Base-by-base conservation (phyloP, 92 coral and sea anemone genomes). In the Diadumene lineata region DNA sequence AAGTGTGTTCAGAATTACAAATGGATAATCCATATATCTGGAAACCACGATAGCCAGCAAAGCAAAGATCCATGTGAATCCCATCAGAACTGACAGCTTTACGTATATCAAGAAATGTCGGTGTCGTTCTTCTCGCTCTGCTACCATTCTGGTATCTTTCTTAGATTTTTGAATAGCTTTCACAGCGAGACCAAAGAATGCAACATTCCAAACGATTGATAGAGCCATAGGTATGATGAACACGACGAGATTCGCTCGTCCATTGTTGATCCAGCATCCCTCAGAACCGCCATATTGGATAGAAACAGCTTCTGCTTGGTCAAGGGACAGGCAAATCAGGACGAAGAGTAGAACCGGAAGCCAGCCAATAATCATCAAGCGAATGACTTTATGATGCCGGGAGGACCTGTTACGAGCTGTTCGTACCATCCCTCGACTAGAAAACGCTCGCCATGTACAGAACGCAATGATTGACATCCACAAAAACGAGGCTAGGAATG, bases 401-500 rank as follows among this genome's bases (percentile, higher is more conserved):
- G 61, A 56, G 24, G 11, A 66, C 50, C 64, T 77, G 33, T 61
- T 66, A 0, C 15, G 13, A 61, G 34, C 29, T 17, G 65, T 27
- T 18, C 56, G 69, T 56, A 60, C 43, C 32, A 48, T 50, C 25
- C 64, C 48, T 38, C 64, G 27, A 34, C 70, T 26, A 1, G 92
- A 85, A 30, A 90, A 87, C 24, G 80, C 77, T 60, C 46, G 33
- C 86, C 92, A 90, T 4, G 90, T 90, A 67, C 75, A 78, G 50
- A 87, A 79, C 21, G 92, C 92, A 19, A 90, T 87, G 22, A 87
- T 51, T 11, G 89, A 76, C 90, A 87, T 84, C 87, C 92, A 83
- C 7, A 64, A 77, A 72, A 90, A 84, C 24, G 87, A 90, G 22
- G 82, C 85, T 30, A 90, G 73, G 38, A 81, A 75, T 29, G 73